phyloP scores from a whole-genome alignment of 2,113 vertebrate genomes.

The Alexandromys fortis region DNA sequence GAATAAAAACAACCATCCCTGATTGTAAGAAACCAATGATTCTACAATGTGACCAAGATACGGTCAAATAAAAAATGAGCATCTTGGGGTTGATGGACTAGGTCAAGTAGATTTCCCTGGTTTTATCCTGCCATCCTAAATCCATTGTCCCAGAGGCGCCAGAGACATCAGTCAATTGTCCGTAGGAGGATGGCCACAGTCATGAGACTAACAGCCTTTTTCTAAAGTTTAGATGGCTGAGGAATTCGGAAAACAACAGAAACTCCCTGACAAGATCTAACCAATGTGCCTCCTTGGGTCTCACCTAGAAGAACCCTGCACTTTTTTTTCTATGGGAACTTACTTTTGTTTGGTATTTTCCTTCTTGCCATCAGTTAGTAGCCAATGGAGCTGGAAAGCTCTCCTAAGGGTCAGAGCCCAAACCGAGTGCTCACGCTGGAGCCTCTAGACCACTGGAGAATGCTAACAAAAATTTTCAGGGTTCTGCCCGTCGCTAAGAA shows the following conservation, averaged over 20 bases:
- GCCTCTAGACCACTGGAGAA: background rate
- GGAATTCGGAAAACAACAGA: background rate
- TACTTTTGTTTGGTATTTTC: background rate
- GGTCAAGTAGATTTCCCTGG: background rate
- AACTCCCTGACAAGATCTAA: background rate
- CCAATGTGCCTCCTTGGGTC: background rate
- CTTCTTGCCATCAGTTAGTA: background rate
- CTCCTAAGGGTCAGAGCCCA: conserved; percentile 62
- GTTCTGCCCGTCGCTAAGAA: background rate
- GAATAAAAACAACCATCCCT: background rate
- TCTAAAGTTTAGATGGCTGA: background rate
- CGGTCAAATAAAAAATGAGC: background rate
- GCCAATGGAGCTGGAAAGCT: background rate
- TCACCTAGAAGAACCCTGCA: background rate
- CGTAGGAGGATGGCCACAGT: background rate
- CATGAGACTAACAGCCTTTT: background rate
- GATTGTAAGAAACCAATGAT: background rate
- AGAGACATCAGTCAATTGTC: background rate
- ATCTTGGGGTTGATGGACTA: background rate
- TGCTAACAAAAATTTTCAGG: background rate
- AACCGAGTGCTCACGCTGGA: background rate
- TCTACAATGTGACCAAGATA: background rate
- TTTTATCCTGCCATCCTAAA: background rate
- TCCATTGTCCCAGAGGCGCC: background rate
- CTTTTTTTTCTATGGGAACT: background rate